Evolutionary conservation across 37 sponge, comb jelly and placozoan genomes (phyloP), one percentile per base, ranked within the genome.

Genomic region (Bolinopsis microptera): DNA sequence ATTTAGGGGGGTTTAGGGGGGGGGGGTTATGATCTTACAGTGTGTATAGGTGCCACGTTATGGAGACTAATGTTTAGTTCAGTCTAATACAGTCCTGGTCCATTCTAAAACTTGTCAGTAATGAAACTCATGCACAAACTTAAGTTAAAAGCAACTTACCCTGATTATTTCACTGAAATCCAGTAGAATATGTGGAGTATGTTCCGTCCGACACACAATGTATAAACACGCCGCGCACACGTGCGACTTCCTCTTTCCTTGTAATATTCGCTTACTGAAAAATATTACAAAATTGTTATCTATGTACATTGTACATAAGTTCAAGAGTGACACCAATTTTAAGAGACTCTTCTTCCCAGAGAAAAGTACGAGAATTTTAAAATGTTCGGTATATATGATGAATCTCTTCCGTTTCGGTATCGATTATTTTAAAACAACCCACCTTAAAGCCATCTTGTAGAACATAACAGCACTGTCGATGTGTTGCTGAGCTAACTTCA

Each of bases 161-260:
- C 96, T 95, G 38, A 97, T 93, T 0, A 96, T 96, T 83, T 97
- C 99, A 95, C 98, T 96, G 95, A 99, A 99, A 94, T 99, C 99
- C 74, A 99, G 93, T 27, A 97, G 96, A 96, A 97, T 99, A 96
- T 97, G 99, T 48, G 99, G 97, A 9, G 98, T 97, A 13, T 97
- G 97, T 70, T 99, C 99, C 68, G 96, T 95, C 39, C 99, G 93
- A 72, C 99, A 99, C 83, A 97, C 98, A 26, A 99, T 94, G 94
- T 99, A 99, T 76, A 99, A 95, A 39, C 98, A 97, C 0, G 98
- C 99, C 25, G 99, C 97, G 86, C 90, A 86, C 26, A 86, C 90
- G n/a, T 86, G 90, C 27, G 61, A 86, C 90, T 86, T 86, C 61
- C 90, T 28, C 90, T 86, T 86, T 27, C 90, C 90, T 41, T 86